Evolutionary conservation across 2,113 vertebrate species (phyloP).

Genomic region (Pipra filicauda): DNA sequence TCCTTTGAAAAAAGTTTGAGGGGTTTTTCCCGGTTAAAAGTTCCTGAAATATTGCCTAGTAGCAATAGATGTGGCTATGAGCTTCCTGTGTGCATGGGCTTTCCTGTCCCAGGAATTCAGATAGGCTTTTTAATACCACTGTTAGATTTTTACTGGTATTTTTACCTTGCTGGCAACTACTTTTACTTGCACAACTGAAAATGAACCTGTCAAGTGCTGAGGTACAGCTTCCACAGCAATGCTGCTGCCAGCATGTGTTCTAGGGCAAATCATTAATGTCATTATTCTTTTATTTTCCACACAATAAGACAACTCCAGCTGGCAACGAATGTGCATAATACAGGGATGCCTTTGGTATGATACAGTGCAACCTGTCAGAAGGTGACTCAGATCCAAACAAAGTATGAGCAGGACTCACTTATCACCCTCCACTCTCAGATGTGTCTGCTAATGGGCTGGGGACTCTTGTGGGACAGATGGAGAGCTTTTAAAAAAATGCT

Average conservation of each 20-base stretch:
- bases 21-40: not conserved
- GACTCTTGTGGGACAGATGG: not conserved
- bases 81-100: not conserved
- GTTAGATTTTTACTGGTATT: not conserved
- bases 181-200: not conserved
- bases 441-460: not conserved
- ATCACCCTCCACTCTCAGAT: not conserved
- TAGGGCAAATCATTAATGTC: not conserved
- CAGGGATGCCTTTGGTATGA: not conserved
- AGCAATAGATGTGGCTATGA: not conserved
- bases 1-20: not conserved
- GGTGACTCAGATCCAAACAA: not conserved
- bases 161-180: not conserved
- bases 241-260: not conserved
- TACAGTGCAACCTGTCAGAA: not conserved
- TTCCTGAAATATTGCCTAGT: not conserved
- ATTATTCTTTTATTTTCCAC: conserved; percentile 2
- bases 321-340: not conserved
- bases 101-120: not conserved
- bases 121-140: not conserved
- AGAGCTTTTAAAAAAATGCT: not conserved
- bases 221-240: not conserved
- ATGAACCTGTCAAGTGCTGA: not conserved
- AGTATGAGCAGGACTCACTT: not conserved
- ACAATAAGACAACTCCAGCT: not conserved